Evolutionary conservation across 2,797 vertebrate species (phyloP).

Genomic region (Peromyscus aztecus): DNA sequence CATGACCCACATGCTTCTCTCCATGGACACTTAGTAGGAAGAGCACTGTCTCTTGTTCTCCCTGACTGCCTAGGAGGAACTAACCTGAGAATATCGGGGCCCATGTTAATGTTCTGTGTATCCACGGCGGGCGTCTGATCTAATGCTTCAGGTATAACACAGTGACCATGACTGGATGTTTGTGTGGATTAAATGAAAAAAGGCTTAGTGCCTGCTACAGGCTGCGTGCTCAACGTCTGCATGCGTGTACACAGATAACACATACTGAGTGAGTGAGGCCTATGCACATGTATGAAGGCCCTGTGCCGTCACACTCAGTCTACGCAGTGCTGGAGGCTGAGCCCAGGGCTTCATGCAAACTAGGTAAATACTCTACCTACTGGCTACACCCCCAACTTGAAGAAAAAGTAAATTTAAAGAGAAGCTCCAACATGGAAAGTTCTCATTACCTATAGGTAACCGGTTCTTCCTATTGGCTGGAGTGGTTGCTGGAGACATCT

Average conservation of each 20-base stretch:
- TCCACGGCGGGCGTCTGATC: not conserved
- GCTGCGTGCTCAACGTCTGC: not conserved
- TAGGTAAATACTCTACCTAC: not conserved
- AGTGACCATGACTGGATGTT: not conserved
- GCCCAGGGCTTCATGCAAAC: not conserved
- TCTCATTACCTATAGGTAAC: constrained; percentile 94
- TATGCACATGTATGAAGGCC: not conserved
- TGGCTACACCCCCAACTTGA: not conserved
- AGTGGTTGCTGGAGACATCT: constrained; percentile 97
- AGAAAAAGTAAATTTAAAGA: constrained; percentile 34
- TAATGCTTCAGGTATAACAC: not conserved
- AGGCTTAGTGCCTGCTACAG: not conserved
- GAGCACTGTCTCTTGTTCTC: not conserved
- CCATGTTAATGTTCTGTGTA: not conserved
- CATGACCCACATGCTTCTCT: not conserved
- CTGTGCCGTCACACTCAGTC: not conserved
- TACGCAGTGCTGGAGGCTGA: not conserved
- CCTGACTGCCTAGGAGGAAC: not conserved
- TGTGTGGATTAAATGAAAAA: constrained; percentile 23
- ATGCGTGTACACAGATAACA: not conserved
- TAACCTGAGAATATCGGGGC: not conserved
- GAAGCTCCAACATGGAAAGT: constrained; percentile 4
- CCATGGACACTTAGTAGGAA: not conserved
- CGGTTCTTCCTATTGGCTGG: constrained; percentile 98
- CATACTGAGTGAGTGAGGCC: constrained; percentile 34